These are phyloP conservation scores for Papilio dardanus DNA, from an alignment of 1,140 invertebrate species.

Conservation along the genomic window DNA sequence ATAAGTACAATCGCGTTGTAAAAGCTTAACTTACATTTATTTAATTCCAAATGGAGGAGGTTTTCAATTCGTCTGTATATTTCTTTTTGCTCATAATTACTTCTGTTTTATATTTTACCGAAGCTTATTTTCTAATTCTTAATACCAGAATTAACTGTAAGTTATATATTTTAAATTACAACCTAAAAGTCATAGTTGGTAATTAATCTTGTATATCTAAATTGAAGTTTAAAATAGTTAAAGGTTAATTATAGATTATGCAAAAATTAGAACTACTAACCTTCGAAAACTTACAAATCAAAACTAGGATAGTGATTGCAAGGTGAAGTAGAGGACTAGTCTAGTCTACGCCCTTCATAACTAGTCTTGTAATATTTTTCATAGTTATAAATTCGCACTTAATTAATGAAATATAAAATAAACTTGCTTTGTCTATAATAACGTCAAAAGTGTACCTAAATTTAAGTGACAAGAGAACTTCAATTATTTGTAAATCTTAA, in stretches of 20 bases:
- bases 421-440: too few relatives aligned
- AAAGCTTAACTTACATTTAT: background rate
- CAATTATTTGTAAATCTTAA: too few relatives aligned
- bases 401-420: background rate
- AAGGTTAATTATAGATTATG: conserved; percentile 10
- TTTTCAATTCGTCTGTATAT: too few relatives aligned
- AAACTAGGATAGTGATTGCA: conserved; percentile 14
- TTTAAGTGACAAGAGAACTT: too few relatives aligned
- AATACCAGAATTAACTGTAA: background rate
- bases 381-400: background rate
- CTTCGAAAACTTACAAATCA: conserved; percentile 12
- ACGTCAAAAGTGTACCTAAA: too few relatives aligned
- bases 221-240: background rate
- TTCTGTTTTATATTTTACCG: too few relatives aligned
- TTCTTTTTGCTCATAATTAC: too few relatives aligned
- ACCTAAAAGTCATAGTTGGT: background rate
- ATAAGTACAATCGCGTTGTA: conserved; percentile 35
- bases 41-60: too few relatives aligned
- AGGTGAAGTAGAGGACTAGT: conserved; percentile 26
- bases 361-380: background rate
- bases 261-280: background rate
- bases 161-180: background rate
- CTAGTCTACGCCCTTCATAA: background rate
- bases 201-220: background rate
- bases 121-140: background rate